Base-by-base conservation (phyloP, 2,888 invertebrate genomes). In the Xanthorhoe designata region DNA sequence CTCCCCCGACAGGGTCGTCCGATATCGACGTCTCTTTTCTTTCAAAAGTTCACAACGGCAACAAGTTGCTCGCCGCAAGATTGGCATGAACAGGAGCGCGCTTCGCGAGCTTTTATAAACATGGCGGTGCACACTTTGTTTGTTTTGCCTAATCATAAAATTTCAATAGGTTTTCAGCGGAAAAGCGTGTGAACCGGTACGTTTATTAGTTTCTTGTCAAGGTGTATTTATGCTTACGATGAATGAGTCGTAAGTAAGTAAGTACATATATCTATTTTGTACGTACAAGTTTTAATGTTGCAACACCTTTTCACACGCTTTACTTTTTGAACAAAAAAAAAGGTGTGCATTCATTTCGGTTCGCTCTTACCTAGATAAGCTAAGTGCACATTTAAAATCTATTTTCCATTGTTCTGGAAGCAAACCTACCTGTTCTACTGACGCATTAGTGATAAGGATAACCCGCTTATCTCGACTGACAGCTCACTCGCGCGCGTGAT, bases 21-120 rank as follows among this genome's bases (percentile, higher is more conserved):
- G 89, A 89, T 91, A 84, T 74, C 61, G 69, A 50, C 75, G 74
- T 88, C 90, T 85, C 89, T 76, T 77, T 88, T 83, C 68, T 74
- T 79, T 81, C 83, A 83, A 89, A 91, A 90, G 91, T 91, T 91
- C 88, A 89, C 89, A 89, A 84, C 89, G 89, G 92, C 93, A 92
- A 92, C 92, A 92, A 92, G 92, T 92, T 92, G 92, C 88, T 85
- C 81, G 87, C 90, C 88, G 82, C 89, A 85, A 92, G 92, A 92
- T 92, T 92, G 92, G 93, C 92, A 92, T 90, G 92, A 91, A 92
- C 92, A 90, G 92, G 85, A 93, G 92, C 92, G 91, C 86, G 89
- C 92, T 87, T 88, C 78, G 87, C 91, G 89, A 92, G 92, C 92
- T 93, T 93, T 92, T 91, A 92, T 91, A 92, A 92, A 91, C 91